A percentile compares a stretch with the other conserved stretches of the same genome.
Conservation (phyloP, 2,113 vertebrate genomes). For the Phrynocephalus versicolor region DNA sequence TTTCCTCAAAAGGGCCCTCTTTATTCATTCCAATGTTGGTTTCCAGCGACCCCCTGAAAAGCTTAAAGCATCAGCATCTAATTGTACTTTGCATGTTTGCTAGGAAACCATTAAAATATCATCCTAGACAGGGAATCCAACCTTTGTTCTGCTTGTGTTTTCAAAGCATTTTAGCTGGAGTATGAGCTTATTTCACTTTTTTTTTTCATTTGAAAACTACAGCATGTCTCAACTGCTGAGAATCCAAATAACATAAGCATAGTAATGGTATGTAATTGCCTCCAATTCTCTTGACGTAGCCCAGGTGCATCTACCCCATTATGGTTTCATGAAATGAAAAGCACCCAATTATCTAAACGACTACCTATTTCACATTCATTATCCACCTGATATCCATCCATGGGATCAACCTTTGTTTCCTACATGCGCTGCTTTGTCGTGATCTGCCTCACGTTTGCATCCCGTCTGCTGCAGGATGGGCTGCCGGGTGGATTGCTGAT, state of each 20-base stretch:
- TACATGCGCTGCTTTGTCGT: slow-evolving; percentile 19
- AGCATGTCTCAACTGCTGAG: slow-evolving; percentile 56
- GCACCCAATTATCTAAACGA: slow-evolving; percentile 70
- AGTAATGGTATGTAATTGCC: slow-evolving; percentile 68
- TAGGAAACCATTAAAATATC: slow-evolving; percentile 62
- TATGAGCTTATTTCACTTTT: slow-evolving; percentile 61
- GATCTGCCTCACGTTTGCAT: background rate
- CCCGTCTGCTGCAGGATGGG: background rate
- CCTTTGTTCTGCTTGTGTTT: slow-evolving; percentile 10
- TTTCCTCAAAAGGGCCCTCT: slow-evolving; percentile 39
- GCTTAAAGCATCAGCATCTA: slow-evolving; percentile 48
- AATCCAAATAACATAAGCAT: slow-evolving; percentile 62
- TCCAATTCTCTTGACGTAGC: slow-evolving; percentile 58
- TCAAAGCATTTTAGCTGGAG: slow-evolving; percentile 49
- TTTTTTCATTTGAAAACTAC: slow-evolving; percentile 69
- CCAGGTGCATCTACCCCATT: slow-evolving; percentile 59
- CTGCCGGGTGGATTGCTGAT: slow-evolving; percentile 34
- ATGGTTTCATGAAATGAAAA: slow-evolving; percentile 66
- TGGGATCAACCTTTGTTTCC: slow-evolving; percentile 49
- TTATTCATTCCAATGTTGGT: slow-evolving; percentile 49
- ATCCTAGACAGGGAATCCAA: slow-evolving; percentile 51
- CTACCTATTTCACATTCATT: slow-evolving; percentile 71
- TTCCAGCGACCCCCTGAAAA: slow-evolving; percentile 55
- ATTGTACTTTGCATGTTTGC: slow-evolving; percentile 64
- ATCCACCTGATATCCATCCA: slow-evolving; percentile 62